These are phyloP conservation scores for Vanessa tameamea DNA, from an alignment of 1,140 invertebrate genomes.

Conservation along the genomic window DNA sequence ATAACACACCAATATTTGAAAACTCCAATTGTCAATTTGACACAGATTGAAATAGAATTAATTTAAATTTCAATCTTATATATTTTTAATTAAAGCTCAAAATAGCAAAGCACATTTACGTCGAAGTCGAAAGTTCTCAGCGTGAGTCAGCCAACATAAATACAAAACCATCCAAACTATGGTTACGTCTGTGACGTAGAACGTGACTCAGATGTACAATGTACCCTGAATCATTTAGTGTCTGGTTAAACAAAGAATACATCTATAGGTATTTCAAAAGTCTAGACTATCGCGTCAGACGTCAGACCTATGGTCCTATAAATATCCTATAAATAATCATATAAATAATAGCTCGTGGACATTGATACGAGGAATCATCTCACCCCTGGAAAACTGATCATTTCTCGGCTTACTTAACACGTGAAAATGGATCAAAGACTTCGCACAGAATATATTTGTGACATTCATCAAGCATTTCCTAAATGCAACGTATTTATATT, in stretches of 20 bases:
- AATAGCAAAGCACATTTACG: background rate
- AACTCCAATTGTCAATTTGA: background rate
- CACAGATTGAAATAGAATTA: background rate
- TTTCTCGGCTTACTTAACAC: too few species aligned
- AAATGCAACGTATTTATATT: too few species aligned
- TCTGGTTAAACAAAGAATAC: slow-evolving; percentile 26
- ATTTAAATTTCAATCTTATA: background rate
- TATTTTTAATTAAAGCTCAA: background rate
- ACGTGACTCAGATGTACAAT: slow-evolving; percentile 24
- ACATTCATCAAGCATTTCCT: too few species aligned
- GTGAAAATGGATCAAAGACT: too few species aligned
- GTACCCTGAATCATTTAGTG: slow-evolving; percentile 28
- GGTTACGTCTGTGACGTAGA: slow-evolving; percentile 28
- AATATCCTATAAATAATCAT: too few species aligned
- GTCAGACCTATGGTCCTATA: background rate
- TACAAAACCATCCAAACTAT: slow-evolving; percentile 22
- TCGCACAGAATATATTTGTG: too few species aligned
- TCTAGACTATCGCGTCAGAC: background rate
- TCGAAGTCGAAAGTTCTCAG: background rate
- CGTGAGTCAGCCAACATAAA: slow-evolving; percentile 24
- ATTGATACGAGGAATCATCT: too few species aligned
- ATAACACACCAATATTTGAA: background rate
- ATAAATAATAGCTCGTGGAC: too few species aligned
- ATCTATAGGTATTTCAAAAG: background rate
- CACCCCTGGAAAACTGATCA: too few species aligned